Base-by-base conservation (phyloP, 2,888 invertebrate genomes). In the Microplitis manilae region DNA sequence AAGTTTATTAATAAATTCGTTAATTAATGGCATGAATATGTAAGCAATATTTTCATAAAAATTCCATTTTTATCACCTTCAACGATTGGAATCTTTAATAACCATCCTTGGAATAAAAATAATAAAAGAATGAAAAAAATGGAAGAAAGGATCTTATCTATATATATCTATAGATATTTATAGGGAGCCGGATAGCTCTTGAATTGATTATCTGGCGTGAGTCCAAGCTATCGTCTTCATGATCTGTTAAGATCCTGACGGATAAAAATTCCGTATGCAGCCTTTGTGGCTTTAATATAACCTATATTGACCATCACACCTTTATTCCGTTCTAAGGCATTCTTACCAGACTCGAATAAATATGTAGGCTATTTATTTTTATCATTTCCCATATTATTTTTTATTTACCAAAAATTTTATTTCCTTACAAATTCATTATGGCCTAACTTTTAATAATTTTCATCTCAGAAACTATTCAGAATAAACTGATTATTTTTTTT, bases 301-400 rank as follows among this genome's bases (percentile, higher is more conserved):
- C 50, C 69, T 50, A 65, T 75, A 75, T 75, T 75, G 75, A 70
- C 85, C 81, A 84, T 85, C 81, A 69, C 80, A 81, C 77, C 80
- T 81, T 79, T 81, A 82, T 84, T 81, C 83, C 82, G 81, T 77
- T 78, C 83, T 83, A 81, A 80, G 86, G 84, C 83, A 83, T 85
- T 85, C 83, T 80, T 82, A 81, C 79, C 82, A 83, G 81, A 83
- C 40, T 73, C 75, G 70, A 59, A 76, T 62, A 40, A 17, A 60
- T 62, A 64, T 70, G n/a, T 65, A 8, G 72, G 60, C 30, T 80
- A 79, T 81, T 82, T 85, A 84, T 86, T 86, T 87, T 30, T 30
- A 30, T 30, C 30, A 30, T 30, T 30, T 30, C 30, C 30, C 2
- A 30, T 30, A 30, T 30, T 30, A 30, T 30, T 4, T 30, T 30